These are phyloP conservation scores for Echinops telfairi DNA, from an alignment of 2,113 vertebrate genomes.

Conservation along the genomic window DNA sequence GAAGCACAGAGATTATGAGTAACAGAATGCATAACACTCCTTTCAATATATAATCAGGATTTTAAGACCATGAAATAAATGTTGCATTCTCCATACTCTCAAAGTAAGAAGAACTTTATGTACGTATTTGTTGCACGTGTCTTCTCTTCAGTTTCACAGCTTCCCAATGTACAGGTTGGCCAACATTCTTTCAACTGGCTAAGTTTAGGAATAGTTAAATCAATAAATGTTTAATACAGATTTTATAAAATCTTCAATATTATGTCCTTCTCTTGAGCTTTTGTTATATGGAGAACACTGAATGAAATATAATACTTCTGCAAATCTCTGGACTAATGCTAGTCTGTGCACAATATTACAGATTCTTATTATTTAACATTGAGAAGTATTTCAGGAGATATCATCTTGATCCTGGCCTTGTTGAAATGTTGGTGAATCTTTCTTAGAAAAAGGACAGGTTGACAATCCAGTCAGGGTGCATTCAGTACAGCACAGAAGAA, in stretches of 20 bases:
- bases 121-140: neutral
- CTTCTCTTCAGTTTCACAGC: neutral
- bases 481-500: too few species aligned
- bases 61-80: neutral
- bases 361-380: neutral
- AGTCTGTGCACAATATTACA: neutral
- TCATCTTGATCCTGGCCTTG: neutral
- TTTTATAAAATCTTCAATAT: neutral
- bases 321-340: neutral
- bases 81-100: neutral
- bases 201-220: slow-evolving; percentile 14
- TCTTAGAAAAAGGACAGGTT: neutral
- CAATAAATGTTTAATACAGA: neutral
- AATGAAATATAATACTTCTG: neutral
- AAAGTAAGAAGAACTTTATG: neutral
- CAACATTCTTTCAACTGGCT: neutral
- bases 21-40: neutral
- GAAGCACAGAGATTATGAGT: neutral
- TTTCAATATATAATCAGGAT: neutral
- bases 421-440: neutral
- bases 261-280: slow-evolving; percentile 15
- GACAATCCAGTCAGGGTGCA: too few species aligned
- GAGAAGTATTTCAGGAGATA: slow-evolving; percentile 3
- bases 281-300: neutral
- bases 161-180: neutral